Evolutionary conservation across 2,888 invertebrate genomes (phyloP).

Genomic region (Tachina fera): DNA sequence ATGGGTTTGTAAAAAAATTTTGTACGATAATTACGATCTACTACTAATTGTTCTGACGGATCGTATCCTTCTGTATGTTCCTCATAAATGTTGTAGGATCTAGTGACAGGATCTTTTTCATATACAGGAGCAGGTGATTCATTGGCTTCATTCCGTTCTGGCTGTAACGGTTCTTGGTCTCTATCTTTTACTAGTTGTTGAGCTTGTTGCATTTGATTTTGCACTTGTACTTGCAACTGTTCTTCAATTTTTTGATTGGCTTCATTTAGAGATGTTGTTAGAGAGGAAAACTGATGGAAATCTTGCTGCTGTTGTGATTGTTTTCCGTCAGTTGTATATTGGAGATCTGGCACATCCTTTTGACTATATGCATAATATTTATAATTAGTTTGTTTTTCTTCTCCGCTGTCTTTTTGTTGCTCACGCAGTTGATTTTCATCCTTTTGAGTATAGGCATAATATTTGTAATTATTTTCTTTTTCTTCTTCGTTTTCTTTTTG

Average conservation of each 20-base stretch:
- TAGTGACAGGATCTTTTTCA: constrained; percentile 78
- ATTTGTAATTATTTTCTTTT: constrained; percentile 51
- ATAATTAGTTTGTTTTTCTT: too few species aligned
- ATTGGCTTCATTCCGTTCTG: constrained; percentile 44
- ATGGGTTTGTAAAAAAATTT: constrained; percentile 75
- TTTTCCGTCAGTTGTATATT: constrained; percentile 32
- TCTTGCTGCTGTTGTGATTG: constrained; percentile 38
- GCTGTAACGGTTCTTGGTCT: constrained; percentile 45
- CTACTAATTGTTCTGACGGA: constrained; percentile 45
- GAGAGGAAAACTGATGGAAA: constrained; percentile 46
- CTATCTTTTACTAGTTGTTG: constrained; percentile 62
- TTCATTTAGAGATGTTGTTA: constrained; percentile 39
- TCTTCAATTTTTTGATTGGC: constrained; percentile 62
- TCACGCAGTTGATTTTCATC: too few species aligned
- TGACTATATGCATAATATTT: too few species aligned
- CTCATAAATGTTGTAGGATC: constrained; percentile 76
- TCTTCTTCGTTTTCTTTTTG: constrained; percentile 53
- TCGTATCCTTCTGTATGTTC: constrained; percentile 67
- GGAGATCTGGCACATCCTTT: constrained; percentile 13
- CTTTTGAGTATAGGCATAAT: constrained; percentile 51
- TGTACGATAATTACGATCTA: constrained; percentile 74
- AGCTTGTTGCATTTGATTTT: constrained; percentile 74
- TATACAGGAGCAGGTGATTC: constrained; percentile 76
- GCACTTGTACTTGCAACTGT: constrained; percentile 72
- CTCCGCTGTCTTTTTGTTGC: too few species aligned